Percentiles rank a stretch among this genome's conserved stretches.
Conservation (phyloP, 2,888 invertebrate species). For the Therioaphis trifolii region DNA sequence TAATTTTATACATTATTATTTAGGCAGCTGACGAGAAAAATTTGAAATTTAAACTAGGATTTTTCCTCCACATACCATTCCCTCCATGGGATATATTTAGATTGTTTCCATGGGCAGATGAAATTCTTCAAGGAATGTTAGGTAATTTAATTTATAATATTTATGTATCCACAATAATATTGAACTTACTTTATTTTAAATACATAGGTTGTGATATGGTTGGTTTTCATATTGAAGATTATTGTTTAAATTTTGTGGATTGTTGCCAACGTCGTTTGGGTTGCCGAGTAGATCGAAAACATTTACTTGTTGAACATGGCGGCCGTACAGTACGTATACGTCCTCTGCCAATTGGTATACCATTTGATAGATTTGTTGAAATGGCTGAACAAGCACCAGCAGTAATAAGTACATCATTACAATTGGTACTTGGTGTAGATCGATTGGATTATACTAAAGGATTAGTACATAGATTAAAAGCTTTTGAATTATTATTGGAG, state of each 20-base stretch:
- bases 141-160: constrained; percentile 70
- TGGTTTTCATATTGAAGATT: constrained; percentile 90
- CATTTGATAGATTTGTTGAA: constrained; percentile 85
- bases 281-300: constrained; percentile 88
- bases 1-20: constrained; percentile 64
- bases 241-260: constrained; percentile 90
- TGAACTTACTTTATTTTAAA: constrained; percentile 65
- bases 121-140: constrained; percentile 90
- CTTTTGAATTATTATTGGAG: constrained; percentile 83
- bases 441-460: constrained; percentile 90
- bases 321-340: constrained; percentile 86
- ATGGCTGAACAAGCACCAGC: constrained; percentile 77
- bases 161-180: not conserved
- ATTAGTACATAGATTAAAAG: constrained; percentile 72
- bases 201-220: constrained; percentile 94
- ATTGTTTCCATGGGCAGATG: constrained; percentile 92
- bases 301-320: constrained; percentile 86
- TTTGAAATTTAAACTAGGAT: constrained; percentile 83
- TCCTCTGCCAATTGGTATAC: constrained; percentile 89
- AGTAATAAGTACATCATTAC: constrained; percentile 74
- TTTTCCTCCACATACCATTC: constrained; percentile 95
- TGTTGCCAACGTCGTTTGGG: constrained; percentile 89
- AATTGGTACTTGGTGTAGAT: constrained; percentile 79
- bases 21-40: constrained; percentile 81
- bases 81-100: constrained; percentile 94